Percentiles rank a stretch among this genome's conserved stretches.
These are phyloP conservation scores for Drosophila recens DNA, from an alignment of 2,888 invertebrate genomes.

Conservation along the genomic window DNA sequence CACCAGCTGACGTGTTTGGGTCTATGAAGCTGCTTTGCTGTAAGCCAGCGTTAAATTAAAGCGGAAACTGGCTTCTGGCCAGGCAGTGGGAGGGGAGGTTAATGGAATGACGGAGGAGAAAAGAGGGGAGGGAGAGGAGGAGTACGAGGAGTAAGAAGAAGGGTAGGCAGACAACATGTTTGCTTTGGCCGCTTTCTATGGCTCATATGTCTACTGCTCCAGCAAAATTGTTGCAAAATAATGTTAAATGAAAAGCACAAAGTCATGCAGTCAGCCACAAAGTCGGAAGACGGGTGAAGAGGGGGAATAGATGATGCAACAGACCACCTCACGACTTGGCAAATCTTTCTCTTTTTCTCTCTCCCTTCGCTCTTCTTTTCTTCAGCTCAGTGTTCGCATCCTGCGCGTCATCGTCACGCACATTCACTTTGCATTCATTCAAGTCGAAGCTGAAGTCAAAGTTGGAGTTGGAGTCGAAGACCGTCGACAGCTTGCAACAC, in stretches of 20 bases:
- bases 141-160: background rate
- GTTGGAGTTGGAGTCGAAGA: slow-evolving; percentile 20
- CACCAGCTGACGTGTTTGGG: slow-evolving; percentile 60
- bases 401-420: slow-evolving; percentile 71
- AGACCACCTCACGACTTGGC: slow-evolving; percentile 38
- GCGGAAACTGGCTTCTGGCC: slow-evolving; percentile 72
- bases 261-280: slow-evolving; percentile 66
- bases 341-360: background rate
- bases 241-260: slow-evolving; percentile 80
- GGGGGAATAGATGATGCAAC: background rate
- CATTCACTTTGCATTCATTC: slow-evolving; percentile 79
- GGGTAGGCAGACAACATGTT: slow-evolving; percentile 59
- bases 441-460: slow-evolving; percentile 42
- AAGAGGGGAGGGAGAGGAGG: background rate
- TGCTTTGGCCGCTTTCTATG: slow-evolving; percentile 65
- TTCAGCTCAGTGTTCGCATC: slow-evolving; percentile 32
- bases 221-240: slow-evolving; percentile 77
- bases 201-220: slow-evolving; percentile 48
- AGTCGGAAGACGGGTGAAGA: background rate
- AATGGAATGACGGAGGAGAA: slow-evolving; percentile 16
- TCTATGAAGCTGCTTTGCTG: slow-evolving; percentile 24
- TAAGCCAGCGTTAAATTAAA: slow-evolving; percentile 77
- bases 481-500: slow-evolving; percentile 42
- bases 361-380: background rate
- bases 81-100: slow-evolving; percentile 21